phyloP scores from a whole-genome alignment of 1,140 invertebrate species.

The Hyles euphorbiae region DNA sequence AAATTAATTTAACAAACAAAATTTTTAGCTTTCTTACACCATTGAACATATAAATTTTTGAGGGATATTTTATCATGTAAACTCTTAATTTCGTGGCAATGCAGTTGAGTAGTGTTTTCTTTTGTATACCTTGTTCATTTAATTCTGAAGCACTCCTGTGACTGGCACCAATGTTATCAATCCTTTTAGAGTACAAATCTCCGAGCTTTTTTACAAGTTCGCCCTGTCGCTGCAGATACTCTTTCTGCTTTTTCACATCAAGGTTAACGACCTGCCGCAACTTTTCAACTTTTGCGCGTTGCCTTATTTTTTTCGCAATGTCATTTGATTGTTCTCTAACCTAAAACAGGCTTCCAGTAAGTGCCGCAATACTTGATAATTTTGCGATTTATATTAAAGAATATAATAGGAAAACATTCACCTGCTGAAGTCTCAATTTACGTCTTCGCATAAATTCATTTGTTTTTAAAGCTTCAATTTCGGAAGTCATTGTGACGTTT shows the following conservation, averaged over 20 bases:
- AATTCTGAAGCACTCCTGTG: constrained; percentile 49
- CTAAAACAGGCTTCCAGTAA: constrained; percentile 33
- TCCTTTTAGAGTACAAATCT: constrained; percentile 47
- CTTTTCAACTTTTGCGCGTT: constrained; percentile 62
- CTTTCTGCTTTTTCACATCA: constrained; percentile 50
- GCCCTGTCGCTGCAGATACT: constrained; percentile 55
- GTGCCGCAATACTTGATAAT: constrained; percentile 10
- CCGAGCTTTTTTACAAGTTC: constrained; percentile 57
- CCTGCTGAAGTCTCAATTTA: constrained; percentile 69
- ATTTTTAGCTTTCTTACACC: too few species aligned
- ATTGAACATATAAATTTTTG: too few species aligned
- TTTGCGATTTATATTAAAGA: constrained; percentile 7
- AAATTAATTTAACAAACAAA: too few species aligned
- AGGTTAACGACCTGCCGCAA: constrained; percentile 42
- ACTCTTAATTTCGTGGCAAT: too few species aligned
- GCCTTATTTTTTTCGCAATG: constrained; percentile 68
- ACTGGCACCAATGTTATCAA: constrained; percentile 55
- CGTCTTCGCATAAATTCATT: constrained; percentile 66
- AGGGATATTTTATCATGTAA: too few species aligned
- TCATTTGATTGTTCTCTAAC: constrained; percentile 73
- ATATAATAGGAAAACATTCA: constrained; percentile 34
- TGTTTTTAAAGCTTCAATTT: constrained; percentile 59
- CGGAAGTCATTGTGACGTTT: constrained; percentile 57
- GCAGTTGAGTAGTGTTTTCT: too few species aligned
- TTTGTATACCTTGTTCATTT: constrained; percentile 28